phyloP scores from a whole-genome alignment of 1,140 invertebrate genomes.

The Caenorhabditis elegans region WBcel235 BX284606.5:3836001-3836500 shows the following conservation, averaged over 20 bases:
- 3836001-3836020: not conserved
- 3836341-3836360: too few relatives aligned
- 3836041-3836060: not conserved
- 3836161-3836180: not conserved
- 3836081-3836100: conserved; percentile 9
- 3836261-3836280: not conserved
- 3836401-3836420: too few relatives aligned
- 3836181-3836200: not conserved
- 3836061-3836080: not conserved
- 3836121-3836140: not conserved
- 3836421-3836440: too few relatives aligned
- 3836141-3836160: too few relatives aligned
- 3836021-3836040: conserved; percentile 4
- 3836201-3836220: not conserved
- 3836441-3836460: too few relatives aligned
- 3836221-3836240: not conserved
- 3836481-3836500: too few relatives aligned
- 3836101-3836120: not conserved
- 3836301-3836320: too few relatives aligned
- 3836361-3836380: too few relatives aligned
- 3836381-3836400: too few relatives aligned
- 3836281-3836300: too few relatives aligned
- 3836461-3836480: too few relatives aligned
- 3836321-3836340: too few relatives aligned
- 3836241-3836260: not conserved